These are phyloP conservation scores for Calephelis nemesis DNA, from an alignment of 1,140 invertebrate genomes.

Conservation along the genomic window DNA sequence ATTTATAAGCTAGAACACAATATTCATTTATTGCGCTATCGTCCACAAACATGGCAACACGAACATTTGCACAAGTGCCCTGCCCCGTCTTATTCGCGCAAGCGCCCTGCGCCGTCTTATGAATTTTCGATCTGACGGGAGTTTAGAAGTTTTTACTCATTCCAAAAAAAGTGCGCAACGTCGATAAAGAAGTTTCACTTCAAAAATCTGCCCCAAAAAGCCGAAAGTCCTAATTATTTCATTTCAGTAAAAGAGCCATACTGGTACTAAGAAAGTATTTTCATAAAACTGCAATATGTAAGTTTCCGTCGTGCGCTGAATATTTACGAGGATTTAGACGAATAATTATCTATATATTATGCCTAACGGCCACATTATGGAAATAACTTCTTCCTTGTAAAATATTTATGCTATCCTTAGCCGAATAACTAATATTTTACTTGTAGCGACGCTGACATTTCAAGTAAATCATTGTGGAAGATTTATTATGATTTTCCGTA, in stretches of 20 bases:
- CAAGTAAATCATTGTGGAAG: conserved; percentile 13
- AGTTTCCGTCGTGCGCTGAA: conserved; percentile 44
- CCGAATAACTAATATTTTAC: conserved; percentile 20
- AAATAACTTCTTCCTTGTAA: conserved; percentile 56
- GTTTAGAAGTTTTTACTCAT: too few species aligned
- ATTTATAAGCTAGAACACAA: too few species aligned
- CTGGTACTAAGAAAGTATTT: conserved; percentile 20
- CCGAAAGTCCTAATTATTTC: not conserved
- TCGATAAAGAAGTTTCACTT: not conserved
- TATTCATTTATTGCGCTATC: too few species aligned
- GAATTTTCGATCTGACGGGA: too few species aligned
- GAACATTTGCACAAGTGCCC: too few species aligned
- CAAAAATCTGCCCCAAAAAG: not conserved
- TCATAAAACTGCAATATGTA: conserved; percentile 24
- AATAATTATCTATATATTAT: conserved; percentile 74
- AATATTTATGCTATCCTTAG: conserved; percentile 45
- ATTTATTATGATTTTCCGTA: not conserved
- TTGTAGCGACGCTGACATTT: not conserved
- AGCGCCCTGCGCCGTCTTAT: too few species aligned
- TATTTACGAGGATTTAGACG: conserved; percentile 53
- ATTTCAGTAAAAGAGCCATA: not conserved
- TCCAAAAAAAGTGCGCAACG: too few species aligned
- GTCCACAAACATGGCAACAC: too few species aligned
- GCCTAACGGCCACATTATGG: conserved; percentile 67
- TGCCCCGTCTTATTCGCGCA: too few species aligned